Conservation (phyloP, 2,113 vertebrate species). For the Cairina moschata region DNA sequence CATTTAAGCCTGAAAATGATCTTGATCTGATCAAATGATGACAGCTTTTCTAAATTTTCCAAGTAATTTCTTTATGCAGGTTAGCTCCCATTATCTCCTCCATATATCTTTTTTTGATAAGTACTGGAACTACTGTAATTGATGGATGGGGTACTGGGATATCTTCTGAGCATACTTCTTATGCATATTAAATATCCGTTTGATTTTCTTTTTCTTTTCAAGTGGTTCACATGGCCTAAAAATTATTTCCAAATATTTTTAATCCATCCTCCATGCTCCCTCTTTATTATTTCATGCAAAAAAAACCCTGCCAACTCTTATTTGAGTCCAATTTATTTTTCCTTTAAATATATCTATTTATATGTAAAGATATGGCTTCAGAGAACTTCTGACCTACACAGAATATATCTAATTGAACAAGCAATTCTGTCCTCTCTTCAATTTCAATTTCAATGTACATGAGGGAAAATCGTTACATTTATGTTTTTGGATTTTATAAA, state of each 20-base stretch:
- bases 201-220: background rate
- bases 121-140: background rate
- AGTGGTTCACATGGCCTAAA: background rate
- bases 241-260: background rate
- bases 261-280: background rate
- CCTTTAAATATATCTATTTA: background rate
- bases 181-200: rapidly evolving
- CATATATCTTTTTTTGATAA: background rate
- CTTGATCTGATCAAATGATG: background rate
- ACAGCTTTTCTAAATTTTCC: background rate
- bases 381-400: background rate
- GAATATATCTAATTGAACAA: background rate
- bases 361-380: background rate
- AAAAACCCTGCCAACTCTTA: background rate
- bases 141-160: background rate
- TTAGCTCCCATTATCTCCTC: background rate
- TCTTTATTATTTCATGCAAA: background rate
- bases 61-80: background rate
- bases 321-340: background rate
- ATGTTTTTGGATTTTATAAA: background rate
- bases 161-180: background rate
- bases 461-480: background rate
- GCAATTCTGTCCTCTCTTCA: background rate
- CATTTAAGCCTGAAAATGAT: background rate
- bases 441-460: background rate